Conservation (phyloP, 2,113 vertebrate genomes). For the Megaptera novaeangliae region DNA sequence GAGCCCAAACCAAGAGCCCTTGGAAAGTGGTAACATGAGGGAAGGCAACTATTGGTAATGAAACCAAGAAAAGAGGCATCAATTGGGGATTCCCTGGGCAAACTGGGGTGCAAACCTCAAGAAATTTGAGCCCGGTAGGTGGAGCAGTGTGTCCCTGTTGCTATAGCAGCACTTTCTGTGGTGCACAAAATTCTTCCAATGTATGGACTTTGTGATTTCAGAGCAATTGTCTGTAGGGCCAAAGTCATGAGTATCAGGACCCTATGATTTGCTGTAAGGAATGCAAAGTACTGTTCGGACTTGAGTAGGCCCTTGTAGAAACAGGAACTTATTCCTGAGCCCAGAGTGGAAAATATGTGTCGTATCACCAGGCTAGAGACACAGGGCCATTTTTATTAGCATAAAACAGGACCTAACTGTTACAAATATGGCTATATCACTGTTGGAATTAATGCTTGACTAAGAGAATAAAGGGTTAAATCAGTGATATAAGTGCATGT, state of each 20-base stretch:
- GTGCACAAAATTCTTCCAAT: not conserved
- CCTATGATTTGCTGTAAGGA: not conserved
- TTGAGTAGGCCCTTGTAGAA: not conserved
- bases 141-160: not conserved
- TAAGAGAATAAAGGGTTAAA: not conserved
- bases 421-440: not conserved
- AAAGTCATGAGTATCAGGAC: not conserved
- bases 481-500: not conserved
- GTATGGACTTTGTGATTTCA: not conserved
- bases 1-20: not conserved
- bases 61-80: not conserved
- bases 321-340: not conserved
- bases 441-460: not conserved
- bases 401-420: not conserved
- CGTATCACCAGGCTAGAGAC: not conserved
- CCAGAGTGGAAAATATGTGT: not conserved
- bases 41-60: not conserved
- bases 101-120: not conserved
- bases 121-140: not conserved
- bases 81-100: not conserved
- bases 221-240: not conserved
- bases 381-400: not conserved
- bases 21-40: not conserved
- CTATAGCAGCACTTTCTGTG: not conserved
- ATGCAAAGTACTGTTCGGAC: not conserved